phyloP scores from a whole-genome alignment of 64 coral and sea anemone species.

The Stichodactyla helianthus region DNA sequence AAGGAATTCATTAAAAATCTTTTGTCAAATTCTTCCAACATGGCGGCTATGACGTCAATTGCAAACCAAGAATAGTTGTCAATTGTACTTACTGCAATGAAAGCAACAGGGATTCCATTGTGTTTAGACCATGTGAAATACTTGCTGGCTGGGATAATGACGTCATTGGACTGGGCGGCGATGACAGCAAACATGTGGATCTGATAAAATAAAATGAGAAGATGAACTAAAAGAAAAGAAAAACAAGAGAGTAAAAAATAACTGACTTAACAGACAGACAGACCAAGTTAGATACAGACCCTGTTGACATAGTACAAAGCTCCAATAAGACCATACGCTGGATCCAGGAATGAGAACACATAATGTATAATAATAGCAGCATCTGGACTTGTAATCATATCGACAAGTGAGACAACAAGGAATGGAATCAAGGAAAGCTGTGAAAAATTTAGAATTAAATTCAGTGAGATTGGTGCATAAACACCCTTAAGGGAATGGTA shows the following conservation, averaged over 20 bases:
- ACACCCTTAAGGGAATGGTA: too few relatives aligned
- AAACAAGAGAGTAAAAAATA: not conserved
- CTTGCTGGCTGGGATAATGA: slow-evolving; percentile 52
- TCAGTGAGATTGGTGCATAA: too few relatives aligned
- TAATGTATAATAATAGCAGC: slow-evolving; percentile 66
- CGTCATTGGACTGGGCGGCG: slow-evolving; percentile 38
- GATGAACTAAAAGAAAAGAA: not conserved
- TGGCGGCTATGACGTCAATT: too few relatives aligned
- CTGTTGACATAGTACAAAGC: slow-evolving; percentile 76
- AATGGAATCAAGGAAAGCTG: slow-evolving; percentile 65
- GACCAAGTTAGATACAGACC: slow-evolving; percentile 16
- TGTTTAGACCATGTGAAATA: slow-evolving; percentile 81
- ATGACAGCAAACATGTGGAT: slow-evolving; percentile 27
- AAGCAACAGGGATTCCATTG: slow-evolving; percentile 60
- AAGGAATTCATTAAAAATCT: too few relatives aligned
- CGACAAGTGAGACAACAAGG: slow-evolving; percentile 45
- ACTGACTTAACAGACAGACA: not conserved
- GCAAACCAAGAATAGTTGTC: too few relatives aligned
- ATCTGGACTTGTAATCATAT: slow-evolving; percentile 58
- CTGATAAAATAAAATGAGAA: slow-evolving; percentile 3
- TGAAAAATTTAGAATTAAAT: not conserved
- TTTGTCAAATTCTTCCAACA: too few relatives aligned
- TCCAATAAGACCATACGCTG: slow-evolving; percentile 67
- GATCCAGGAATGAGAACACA: slow-evolving; percentile 40
- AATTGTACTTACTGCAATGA: slow-evolving; percentile 55